A percentile compares a stretch with the other conserved stretches of the same genome.
Evolutionary conservation across 2,797 vertebrate species (phyloP).

Genomic region (Synanceia verrucosa): DNA sequence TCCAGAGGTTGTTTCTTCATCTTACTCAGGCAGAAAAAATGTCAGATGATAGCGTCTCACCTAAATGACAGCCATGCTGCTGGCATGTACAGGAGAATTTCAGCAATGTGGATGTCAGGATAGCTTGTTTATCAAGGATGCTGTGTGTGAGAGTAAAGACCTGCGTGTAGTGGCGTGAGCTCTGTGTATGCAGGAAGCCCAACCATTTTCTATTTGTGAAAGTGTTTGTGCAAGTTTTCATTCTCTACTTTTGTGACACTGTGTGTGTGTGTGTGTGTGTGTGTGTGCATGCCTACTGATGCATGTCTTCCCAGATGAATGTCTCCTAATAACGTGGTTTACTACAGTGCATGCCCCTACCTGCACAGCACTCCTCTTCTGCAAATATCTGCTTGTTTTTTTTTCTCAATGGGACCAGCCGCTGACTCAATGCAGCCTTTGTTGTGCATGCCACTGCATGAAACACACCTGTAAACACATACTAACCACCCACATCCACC

Average conservation of each 20-base stretch:
- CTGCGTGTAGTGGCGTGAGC: neutral
- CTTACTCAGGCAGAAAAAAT: neutral
- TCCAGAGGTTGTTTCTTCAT: constrained; percentile 43
- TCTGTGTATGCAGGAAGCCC: neutral
- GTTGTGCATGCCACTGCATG: constrained; percentile 17
- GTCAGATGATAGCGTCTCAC: constrained; percentile 52
- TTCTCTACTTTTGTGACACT: too few relatives aligned
- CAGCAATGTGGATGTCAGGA: constrained; percentile 56
- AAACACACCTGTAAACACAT: constrained; percentile 44
- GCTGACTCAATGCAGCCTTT: constrained; percentile 42
- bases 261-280: neutral
- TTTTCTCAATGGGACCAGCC: constrained; percentile 33
- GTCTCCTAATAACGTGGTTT: constrained; percentile 13
- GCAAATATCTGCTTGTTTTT: constrained; percentile 55
- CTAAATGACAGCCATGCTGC: constrained; percentile 54
- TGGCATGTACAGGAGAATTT: constrained; percentile 51
- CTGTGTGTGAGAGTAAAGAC: neutral
- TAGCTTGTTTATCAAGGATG: constrained; percentile 41
- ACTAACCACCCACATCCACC: constrained; percentile 19
- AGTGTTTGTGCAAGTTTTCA: neutral
- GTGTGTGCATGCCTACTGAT: neutral
- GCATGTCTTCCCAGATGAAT: constrained; percentile 35
- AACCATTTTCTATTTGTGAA: neutral
- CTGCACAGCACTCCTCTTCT: constrained; percentile 23
- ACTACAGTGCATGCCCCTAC: constrained; percentile 38